Evolutionary conservation across 2,113 vertebrate species (phyloP).

Genomic region (Muntiacus muntjak): DNA sequence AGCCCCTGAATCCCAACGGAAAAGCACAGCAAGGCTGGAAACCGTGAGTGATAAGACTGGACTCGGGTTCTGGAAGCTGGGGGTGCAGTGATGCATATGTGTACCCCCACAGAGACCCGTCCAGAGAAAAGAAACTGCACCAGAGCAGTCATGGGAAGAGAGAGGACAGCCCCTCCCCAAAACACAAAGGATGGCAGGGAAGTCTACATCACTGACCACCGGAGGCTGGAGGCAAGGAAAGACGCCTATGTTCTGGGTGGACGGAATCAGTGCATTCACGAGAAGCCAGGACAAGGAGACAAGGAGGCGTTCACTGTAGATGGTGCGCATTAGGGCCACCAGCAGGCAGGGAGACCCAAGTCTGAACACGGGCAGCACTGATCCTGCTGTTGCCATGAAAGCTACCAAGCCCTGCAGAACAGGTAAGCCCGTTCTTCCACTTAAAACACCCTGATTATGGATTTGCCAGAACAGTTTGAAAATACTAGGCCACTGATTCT

Average conservation of each 20-base stretch:
- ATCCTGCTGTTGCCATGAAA: neutral
- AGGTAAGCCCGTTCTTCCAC: neutral
- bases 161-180: accelerated
- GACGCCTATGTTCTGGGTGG: accelerated
- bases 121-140: neutral
- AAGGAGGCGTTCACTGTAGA: no score
- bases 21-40: neutral
- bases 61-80: neutral
- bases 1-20: neutral
- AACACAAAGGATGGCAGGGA: no score
- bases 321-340: accelerated
- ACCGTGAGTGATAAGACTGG: no score
- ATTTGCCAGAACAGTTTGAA: neutral
- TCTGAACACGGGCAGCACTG: neutral
- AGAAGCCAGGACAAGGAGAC: neutral
- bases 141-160: neutral
- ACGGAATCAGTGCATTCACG: neutral
- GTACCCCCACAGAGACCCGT: neutral
- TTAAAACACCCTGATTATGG: neutral
- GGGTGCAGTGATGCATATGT: no score
- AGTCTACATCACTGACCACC: neutral
- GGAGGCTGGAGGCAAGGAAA: no score
- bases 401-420: neutral
- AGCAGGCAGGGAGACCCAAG: neutral
- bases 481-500: neutral